These are phyloP conservation scores for Drosophila algonquin DNA, from an alignment of 2,888 invertebrate genomes.

Conservation along the genomic window DNA sequence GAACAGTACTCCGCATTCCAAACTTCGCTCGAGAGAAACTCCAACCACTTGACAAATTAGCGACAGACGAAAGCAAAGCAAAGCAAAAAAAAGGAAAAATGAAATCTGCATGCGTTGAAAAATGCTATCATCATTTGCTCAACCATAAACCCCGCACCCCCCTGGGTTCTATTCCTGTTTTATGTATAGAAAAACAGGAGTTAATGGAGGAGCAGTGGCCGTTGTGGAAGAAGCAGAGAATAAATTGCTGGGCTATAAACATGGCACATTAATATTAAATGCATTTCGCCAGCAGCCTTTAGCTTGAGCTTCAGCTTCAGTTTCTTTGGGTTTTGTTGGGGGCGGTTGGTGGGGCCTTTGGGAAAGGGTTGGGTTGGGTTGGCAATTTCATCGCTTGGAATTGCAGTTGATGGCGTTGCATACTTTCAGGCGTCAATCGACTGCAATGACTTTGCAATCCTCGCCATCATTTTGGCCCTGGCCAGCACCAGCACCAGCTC, in stretches of 20 bases:
- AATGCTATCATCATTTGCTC: conserved; percentile 68
- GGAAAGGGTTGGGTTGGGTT: not conserved
- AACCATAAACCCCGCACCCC: conserved; percentile 7
- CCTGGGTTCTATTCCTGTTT: conserved; percentile 18
- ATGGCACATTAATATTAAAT: conserved; percentile 81
- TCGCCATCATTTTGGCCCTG: conserved; percentile 15
- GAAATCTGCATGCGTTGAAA: conserved; percentile 63
- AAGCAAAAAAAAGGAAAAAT: conserved; percentile 44
- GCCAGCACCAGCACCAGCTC: not conserved
- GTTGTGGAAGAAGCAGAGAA: conserved; percentile 47
- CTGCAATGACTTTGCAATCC: conserved; percentile 72
- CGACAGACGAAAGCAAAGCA: conserved; percentile 37
- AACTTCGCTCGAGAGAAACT: conserved; percentile 17
- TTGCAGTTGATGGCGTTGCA: conserved; percentile 51
- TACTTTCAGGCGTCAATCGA: conserved; percentile 78
- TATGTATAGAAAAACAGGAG: conserved; percentile 22
- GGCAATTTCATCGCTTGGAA: conserved; percentile 16
- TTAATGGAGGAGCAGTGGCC: conserved; percentile 12
- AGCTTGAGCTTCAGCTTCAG: conserved; percentile 11
- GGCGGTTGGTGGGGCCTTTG: not conserved
- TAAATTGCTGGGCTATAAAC: conserved; percentile 78
- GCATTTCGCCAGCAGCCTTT: conserved; percentile 57
- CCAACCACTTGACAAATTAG: conserved; percentile 74
- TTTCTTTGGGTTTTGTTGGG: not conserved
- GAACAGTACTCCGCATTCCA: conserved; percentile 15